phyloP scores from a whole-genome alignment of 2,797 vertebrate genomes.

The Gymnoscopelus braueri region DNA sequence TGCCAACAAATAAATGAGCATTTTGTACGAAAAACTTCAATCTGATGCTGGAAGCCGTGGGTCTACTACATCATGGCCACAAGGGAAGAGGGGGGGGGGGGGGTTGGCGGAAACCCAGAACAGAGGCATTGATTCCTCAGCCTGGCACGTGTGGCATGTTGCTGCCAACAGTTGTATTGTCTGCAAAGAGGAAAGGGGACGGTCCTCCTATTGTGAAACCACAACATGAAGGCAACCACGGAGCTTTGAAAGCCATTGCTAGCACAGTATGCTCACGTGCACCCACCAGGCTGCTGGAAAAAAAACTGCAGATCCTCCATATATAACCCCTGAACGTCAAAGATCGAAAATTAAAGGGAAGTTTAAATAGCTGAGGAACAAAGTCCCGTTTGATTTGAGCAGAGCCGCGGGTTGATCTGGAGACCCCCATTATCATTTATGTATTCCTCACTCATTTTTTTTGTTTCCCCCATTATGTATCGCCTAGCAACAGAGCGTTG shows the following conservation, averaged over 20 bases:
- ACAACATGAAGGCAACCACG: slow-evolving; percentile 46
- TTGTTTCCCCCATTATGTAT: slow-evolving; percentile 51
- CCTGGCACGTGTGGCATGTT: slow-evolving; percentile 54
- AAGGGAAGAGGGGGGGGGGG: too few species aligned
- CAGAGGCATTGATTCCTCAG: slow-evolving; percentile 59
- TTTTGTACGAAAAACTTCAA: too few species aligned
- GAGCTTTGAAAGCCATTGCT: slow-evolving; percentile 37
- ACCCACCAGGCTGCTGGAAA: slow-evolving; percentile 5
- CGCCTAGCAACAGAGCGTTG: slow-evolving; percentile 79
- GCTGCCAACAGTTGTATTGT: slow-evolving; percentile 52
- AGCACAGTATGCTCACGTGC: slow-evolving; percentile 34
- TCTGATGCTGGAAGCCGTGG: too few species aligned
- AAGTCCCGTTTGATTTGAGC: not conserved
- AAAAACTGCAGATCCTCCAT: too few species aligned
- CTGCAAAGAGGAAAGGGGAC: slow-evolving; percentile 2
- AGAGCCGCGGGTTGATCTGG: not conserved
- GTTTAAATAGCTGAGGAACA: not conserved
- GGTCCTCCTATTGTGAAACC: slow-evolving; percentile 29
- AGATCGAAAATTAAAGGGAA: not conserved
- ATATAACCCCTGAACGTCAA: not conserved
- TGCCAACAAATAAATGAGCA: not conserved
- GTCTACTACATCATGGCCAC: too few species aligned
- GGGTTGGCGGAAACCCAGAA: slow-evolving; percentile 24
- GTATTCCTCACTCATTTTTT: not conserved
- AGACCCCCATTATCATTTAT: not conserved